Evolutionary conservation across 2,797 vertebrate species (phyloP).

Genomic region (Pelodytes ibericus): DNA sequence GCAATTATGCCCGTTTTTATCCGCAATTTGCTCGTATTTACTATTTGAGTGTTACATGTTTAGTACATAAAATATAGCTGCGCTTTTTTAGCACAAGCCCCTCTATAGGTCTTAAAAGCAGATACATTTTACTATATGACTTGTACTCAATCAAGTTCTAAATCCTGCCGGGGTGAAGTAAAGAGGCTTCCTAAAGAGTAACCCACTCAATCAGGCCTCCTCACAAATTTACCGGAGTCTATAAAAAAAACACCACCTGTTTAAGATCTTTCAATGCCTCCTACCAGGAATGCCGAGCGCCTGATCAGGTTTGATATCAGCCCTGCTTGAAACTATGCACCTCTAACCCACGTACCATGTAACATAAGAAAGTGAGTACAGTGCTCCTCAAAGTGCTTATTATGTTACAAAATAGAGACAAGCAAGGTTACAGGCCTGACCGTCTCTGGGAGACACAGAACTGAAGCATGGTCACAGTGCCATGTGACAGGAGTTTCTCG

Average conservation of each 20-base stretch:
- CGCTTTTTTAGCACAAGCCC: no score
- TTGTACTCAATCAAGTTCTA: no score
- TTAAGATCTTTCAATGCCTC: constrained; percentile 73
- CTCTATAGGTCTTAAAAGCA: no score
- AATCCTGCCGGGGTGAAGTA: no score
- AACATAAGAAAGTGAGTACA: neutral
- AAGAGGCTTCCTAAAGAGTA: neutral
- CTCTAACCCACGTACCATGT: neutral
- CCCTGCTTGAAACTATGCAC: neutral
- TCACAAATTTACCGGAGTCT: neutral
- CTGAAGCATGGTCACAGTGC: no score
- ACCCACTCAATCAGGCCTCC: neutral
- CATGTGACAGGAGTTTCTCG: no score
- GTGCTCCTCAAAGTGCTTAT: neutral
- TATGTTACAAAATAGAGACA: neutral
- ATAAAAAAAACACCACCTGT: constrained; percentile 63
- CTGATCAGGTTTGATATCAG: neutral
- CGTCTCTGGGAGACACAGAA: neutral
- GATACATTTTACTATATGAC: no score
- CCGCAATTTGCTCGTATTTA: no score
- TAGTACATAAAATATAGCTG: no score
- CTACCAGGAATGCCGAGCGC: neutral
- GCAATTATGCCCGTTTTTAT: no score
- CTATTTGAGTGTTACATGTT: no score
- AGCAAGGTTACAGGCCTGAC: neutral